phyloP scores from a whole-genome alignment of 2,888 invertebrate species.

The Tetrapedia diversipes region DNA sequence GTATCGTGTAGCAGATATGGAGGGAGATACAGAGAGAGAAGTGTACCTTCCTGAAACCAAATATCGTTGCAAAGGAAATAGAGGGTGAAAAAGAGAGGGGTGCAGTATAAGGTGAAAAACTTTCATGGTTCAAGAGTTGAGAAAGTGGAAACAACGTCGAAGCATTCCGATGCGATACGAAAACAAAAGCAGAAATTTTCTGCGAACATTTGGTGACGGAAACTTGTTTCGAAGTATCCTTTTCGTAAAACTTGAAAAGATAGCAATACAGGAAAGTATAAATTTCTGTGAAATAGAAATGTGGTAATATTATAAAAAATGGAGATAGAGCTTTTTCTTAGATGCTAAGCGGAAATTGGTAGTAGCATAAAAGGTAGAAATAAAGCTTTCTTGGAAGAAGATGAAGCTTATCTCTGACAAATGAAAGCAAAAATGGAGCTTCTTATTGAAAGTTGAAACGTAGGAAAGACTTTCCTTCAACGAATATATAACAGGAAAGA shows the following conservation, averaged over 20 bases:
- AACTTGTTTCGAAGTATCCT: too few relatives aligned
- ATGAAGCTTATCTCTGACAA: neutral
- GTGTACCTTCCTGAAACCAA: neutral
- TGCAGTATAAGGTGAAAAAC: neutral
- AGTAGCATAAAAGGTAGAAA: neutral
- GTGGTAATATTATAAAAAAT: too few relatives aligned
- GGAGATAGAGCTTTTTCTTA: neutral
- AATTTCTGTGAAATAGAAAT: too few relatives aligned
- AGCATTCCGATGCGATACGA: neutral
- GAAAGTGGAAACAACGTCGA: neutral
- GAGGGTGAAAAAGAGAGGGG: too few relatives aligned
- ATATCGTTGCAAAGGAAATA: neutral
- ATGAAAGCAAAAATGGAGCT: neutral
- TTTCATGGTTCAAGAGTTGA: neutral
- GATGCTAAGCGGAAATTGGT: neutral
- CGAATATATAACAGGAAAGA: neutral
- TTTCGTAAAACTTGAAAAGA: too few relatives aligned
- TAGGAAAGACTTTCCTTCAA: too few relatives aligned
- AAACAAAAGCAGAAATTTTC: neutral
- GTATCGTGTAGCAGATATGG: slow-evolving; percentile 3
- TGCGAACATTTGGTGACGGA: neutral
- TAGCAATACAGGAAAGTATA: too few relatives aligned
- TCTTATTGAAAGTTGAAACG: neutral
- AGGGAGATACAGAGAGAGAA: neutral
- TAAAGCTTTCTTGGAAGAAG: neutral